Evolutionary conservation across 2,797 vertebrate species (phyloP).

Genomic region (Scleropages formosus): DNA sequence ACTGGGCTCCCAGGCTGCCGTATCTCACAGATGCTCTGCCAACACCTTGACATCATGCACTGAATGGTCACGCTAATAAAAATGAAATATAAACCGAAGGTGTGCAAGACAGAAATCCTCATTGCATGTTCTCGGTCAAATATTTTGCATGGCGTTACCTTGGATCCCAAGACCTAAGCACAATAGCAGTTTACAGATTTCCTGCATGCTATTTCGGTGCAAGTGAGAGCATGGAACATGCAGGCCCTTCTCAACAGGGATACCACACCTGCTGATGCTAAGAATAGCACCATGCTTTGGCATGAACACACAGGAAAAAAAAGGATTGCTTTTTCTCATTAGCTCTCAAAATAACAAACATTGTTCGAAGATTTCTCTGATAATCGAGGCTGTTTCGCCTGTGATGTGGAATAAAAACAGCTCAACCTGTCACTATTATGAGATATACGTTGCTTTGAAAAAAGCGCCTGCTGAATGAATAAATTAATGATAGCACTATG

Average conservation of each 20-base stretch:
- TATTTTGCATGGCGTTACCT: constrained; percentile 20
- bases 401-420: background rate
- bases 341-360: background rate
- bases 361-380: background rate
- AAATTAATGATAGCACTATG: too few species aligned
- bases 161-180: background rate
- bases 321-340: background rate
- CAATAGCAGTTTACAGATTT: constrained; percentile 2
- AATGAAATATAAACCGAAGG: too few species aligned
- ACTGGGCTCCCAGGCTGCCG: too few species aligned
- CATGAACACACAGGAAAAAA: background rate
- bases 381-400: constrained; percentile 18
- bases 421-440: background rate
- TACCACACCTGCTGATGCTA: background rate
- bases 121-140: background rate
- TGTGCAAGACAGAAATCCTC: too few species aligned
- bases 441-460: too few species aligned
- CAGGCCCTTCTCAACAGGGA: background rate
- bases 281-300: background rate
- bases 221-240: background rate
- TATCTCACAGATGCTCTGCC: too few species aligned
- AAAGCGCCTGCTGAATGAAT: too few species aligned
- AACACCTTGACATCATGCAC: too few species aligned
- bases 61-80: too few species aligned
- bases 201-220: background rate